Percentiles rank a stretch among this genome's conserved stretches.
Conservation (phyloP, 1,140 invertebrate species). For the Telenomus remus region DNA sequence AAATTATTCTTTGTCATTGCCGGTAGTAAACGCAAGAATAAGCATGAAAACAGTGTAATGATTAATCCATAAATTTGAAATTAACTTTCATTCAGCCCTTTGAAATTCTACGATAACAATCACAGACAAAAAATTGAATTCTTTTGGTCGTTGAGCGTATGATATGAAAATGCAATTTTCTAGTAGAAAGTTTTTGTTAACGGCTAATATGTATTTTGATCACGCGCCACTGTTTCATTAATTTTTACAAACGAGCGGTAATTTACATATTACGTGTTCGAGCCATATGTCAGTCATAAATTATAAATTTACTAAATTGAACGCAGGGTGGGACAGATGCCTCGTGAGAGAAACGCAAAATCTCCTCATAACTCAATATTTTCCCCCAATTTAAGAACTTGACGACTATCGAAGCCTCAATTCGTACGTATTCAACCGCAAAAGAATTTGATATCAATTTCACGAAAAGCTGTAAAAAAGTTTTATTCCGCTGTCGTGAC, state of each 20-base stretch:
- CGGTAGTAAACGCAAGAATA: too few species aligned
- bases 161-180: too few species aligned
- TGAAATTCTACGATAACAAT: too few species aligned
- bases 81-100: too few species aligned
- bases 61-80: too few species aligned
- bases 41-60: too few species aligned
- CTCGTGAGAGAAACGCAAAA: slow-evolving; percentile 20
- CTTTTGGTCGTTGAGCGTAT: too few species aligned
- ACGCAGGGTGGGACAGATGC: slow-evolving; percentile 21
- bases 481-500: slow-evolving; percentile 22
- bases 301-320: slow-evolving; percentile 36
- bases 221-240: slow-evolving; percentile 7
- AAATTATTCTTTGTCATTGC: too few species aligned
- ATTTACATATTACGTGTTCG: slow-evolving; percentile 24
- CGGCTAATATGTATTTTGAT: slow-evolving; percentile 1
- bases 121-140: too few species aligned
- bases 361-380: slow-evolving; percentile 39
- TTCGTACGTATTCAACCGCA: slow-evolving; percentile 36
- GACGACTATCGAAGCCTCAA: slow-evolving; percentile 29
- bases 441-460: slow-evolving; percentile 31
- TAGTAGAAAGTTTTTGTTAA: slow-evolving; percentile 7
- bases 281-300: slow-evolving; percentile 39
- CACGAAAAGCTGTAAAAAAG: slow-evolving; percentile 3
- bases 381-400: slow-evolving; percentile 33
- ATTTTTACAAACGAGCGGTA: slow-evolving; percentile 17